A percentile compares a stretch with the other conserved stretches of the same genome.
phyloP scores from a whole-genome alignment of 2,113 vertebrate genomes.

The Syngnathus typhle region DNA sequence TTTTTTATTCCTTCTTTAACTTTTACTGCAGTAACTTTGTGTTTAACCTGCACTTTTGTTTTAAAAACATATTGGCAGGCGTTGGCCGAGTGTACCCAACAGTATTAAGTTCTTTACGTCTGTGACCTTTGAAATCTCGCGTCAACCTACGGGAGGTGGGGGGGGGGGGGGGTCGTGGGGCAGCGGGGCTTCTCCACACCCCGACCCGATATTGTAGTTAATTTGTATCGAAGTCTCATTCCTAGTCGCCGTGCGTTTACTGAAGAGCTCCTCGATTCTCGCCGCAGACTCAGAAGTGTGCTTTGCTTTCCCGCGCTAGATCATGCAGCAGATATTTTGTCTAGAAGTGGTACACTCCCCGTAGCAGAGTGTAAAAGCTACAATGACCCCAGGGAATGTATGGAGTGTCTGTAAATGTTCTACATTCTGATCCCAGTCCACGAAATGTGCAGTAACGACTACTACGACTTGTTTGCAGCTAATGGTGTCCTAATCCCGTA shows the following conservation, averaged over 20 bases:
- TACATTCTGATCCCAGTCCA: slow-evolving; percentile 10
- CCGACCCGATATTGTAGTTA: background rate
- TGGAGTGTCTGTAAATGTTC: slow-evolving; percentile 4
- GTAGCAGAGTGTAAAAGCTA: slow-evolving; percentile 17
- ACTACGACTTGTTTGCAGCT: slow-evolving; percentile 31
- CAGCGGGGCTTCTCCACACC: background rate
- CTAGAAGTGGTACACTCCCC: slow-evolving; percentile 6
- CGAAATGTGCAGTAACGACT: slow-evolving; percentile 16
- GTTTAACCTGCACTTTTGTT: slow-evolving; percentile 67
- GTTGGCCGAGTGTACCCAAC: slow-evolving; percentile 81
- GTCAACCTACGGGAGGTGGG: slow-evolving; percentile 69
- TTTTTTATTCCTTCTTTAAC: slow-evolving; percentile 35
- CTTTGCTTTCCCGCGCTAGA: background rate
- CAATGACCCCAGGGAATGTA: slow-evolving; percentile 18
- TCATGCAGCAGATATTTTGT: background rate
- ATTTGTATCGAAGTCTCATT: background rate
- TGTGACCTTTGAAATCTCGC: slow-evolving; percentile 89
- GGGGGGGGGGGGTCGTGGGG: slow-evolving; percentile 51
- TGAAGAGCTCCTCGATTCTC: background rate
- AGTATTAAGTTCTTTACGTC: slow-evolving; percentile 91
- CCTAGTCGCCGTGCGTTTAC: background rate
- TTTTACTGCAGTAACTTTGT: slow-evolving; percentile 40
- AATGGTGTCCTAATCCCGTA: slow-evolving; percentile 20
- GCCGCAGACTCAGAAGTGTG: background rate
- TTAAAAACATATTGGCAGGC: background rate